phyloP scores from a whole-genome alignment of 2,888 invertebrate genomes.

The Drosophila aldrichi region DNA sequence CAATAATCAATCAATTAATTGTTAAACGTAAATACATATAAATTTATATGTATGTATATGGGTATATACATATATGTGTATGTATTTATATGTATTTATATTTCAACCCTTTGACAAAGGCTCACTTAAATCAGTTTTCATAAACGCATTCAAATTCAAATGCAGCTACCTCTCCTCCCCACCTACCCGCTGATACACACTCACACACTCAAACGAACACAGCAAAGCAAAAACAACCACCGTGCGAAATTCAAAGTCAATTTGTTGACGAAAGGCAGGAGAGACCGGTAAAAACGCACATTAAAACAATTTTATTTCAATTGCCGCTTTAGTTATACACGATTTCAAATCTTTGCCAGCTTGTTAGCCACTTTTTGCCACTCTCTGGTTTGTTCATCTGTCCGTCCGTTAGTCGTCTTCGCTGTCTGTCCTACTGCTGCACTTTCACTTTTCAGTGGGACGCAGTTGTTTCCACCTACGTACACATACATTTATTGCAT shows the following conservation, averaged over 20 bases:
- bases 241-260: conserved; percentile 59
- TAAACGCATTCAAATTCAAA: conserved; percentile 47
- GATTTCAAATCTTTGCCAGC: conserved; percentile 13
- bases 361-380: conserved; percentile 25
- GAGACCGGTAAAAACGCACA: conserved; percentile 41
- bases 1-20: conserved; percentile 36
- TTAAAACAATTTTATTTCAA: conserved; percentile 22
- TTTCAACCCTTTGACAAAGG: conserved; percentile 22
- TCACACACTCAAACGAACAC: conserved; percentile 3
- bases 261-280: conserved; percentile 51
- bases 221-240: conserved; percentile 65
- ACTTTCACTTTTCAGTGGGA: conserved; percentile 79
- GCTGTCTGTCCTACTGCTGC: conserved; percentile 48
- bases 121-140: conserved; percentile 36
- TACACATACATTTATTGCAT: conserved; percentile 58
- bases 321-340: conserved; percentile 5
- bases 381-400: conserved; percentile 13
- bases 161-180: conserved; percentile 18
- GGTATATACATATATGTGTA: not conserved
- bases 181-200: conserved; percentile 22
- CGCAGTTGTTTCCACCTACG: conserved; percentile 68
- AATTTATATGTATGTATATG: not conserved
- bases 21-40: not conserved
- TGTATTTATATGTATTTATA: conserved; percentile 3
- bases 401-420: conserved; percentile 13